Evolutionary conservation across 2,888 invertebrate genomes (phyloP), one percentile per base, ranked within the genome.

Genomic region (Tryphoninae sp.): DNA sequence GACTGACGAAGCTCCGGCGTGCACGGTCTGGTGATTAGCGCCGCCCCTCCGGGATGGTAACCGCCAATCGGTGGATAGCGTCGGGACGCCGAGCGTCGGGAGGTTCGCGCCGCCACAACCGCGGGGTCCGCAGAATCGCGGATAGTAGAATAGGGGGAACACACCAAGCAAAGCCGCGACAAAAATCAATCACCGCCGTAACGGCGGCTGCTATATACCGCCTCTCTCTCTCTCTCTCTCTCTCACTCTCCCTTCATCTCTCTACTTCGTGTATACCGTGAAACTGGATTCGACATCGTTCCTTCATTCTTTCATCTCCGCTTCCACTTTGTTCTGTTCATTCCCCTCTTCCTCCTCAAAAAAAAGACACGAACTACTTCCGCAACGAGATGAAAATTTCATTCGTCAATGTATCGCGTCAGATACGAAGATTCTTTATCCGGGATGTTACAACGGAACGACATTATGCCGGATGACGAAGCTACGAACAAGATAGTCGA

Each of bases 11-110:
- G 89, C 87, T 88, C 71, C 83, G 77, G 81, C 83, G 83, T 85
- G 89, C 90, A 91, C 91, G 91, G 91, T 92, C 91, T 90, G 89
- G 90, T 91, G 92, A 92, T 92, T 91, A 91, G 91, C 91, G 89
- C 91, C 92, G 91, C 92, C 92, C 90, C 90, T 89, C 88, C 89
- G 91, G 90, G 90, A 90, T 89, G 88, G 88, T 86, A 89, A 90
- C 90, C 90, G 88, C 91, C 91, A 91, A 91, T 91, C 91, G 91
- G 89, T 87, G 89, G 88, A 89, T 88, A 89, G 90, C 91, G 91
- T 91, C 91, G 89, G 89, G 91, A 90, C 90, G 91, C 90, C 86
- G 87, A 87, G 33, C 89, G 89, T 88, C 89, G 88, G 87, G 45
- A 55, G 87, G 89, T 86, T 84, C 86, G 87, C 88, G 88, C 86